Percentiles rank a stretch among this genome's conserved stretches.
Evolutionary conservation across 2,888 invertebrate genomes (phyloP).

Genomic region (Globia sparganii): DNA sequence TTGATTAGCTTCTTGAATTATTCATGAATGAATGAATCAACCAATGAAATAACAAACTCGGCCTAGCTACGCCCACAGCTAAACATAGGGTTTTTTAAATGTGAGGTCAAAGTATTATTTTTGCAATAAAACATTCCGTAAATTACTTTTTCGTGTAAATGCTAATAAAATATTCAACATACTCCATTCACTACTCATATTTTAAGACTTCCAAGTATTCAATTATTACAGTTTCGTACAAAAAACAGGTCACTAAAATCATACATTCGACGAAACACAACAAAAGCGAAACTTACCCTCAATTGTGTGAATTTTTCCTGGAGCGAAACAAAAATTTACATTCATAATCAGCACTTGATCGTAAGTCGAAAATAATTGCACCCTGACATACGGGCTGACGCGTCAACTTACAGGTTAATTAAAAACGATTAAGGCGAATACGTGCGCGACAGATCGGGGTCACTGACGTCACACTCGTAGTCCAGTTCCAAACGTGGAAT

Average conservation of each 20-base stretch:
- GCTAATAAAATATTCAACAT: not conserved
- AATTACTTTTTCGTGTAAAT: not conserved
- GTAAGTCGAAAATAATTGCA: conserved; percentile 67
- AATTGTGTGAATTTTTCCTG: conserved; percentile 15
- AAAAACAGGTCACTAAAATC: conserved; percentile 7
- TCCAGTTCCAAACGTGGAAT: conserved; percentile 51
- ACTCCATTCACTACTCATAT: not conserved
- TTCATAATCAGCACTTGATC: conserved; percentile 52
- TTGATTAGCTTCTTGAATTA: conserved; percentile 3
- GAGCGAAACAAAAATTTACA: conserved; percentile 36
- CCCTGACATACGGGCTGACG: conserved; percentile 48
- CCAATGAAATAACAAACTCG: not conserved
- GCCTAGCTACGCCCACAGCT: not conserved
- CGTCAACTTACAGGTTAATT: conserved; percentile 61
- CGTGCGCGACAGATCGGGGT: conserved; percentile 62
- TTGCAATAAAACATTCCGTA: not conserved
- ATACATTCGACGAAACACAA: conserved; percentile 1
- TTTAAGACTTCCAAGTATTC: conserved; percentile 9
- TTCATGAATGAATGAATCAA: not conserved
- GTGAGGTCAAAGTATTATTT: not conserved
- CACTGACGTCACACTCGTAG: conserved; percentile 62
- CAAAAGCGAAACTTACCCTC: not conserved
- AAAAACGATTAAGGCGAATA: conserved; percentile 64
- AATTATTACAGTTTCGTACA: not conserved
- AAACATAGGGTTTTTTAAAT: not conserved